Evolutionary conservation across 2,113 vertebrate species (phyloP).

Genomic region (Phasianus colchicus): DNA sequence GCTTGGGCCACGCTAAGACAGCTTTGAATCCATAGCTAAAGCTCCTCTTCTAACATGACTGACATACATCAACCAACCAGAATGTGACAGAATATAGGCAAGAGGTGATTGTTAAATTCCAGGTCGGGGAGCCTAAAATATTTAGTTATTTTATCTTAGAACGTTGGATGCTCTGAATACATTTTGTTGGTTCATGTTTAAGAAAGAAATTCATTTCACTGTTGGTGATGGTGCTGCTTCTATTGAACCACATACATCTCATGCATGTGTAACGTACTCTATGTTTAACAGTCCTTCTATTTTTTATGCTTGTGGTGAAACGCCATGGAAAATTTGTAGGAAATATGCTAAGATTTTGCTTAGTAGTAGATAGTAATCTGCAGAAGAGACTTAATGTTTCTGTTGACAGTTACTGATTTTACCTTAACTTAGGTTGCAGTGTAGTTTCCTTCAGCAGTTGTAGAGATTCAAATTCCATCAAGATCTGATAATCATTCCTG

Average conservation of each 20-base stretch:
- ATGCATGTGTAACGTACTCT: neutral
- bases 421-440: slow-evolving; percentile 20
- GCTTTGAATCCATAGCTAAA: neutral
- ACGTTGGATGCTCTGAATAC: neutral
- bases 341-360: slow-evolving; percentile 1
- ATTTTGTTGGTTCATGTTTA: neutral
- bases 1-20: neutral
- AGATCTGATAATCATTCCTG: neutral
- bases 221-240: neutral
- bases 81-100: neutral
- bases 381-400: neutral
- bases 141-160: neutral
- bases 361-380: neutral
- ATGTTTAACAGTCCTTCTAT: neutral
- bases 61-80: neutral
- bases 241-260: neutral
- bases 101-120: neutral
- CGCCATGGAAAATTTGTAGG: slow-evolving; percentile 1
- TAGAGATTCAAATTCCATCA: slow-evolving; percentile 1
- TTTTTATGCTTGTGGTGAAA: neutral
- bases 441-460: slow-evolving; percentile 6
- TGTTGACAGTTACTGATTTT: slow-evolving; percentile 4
- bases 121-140: neutral
- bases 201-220: neutral
- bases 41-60: neutral